Evolutionary conservation across 2,113 vertebrate genomes (phyloP), one percentile per base, ranked within the genome.

Genomic region (Noctilio leporinus): DNA sequence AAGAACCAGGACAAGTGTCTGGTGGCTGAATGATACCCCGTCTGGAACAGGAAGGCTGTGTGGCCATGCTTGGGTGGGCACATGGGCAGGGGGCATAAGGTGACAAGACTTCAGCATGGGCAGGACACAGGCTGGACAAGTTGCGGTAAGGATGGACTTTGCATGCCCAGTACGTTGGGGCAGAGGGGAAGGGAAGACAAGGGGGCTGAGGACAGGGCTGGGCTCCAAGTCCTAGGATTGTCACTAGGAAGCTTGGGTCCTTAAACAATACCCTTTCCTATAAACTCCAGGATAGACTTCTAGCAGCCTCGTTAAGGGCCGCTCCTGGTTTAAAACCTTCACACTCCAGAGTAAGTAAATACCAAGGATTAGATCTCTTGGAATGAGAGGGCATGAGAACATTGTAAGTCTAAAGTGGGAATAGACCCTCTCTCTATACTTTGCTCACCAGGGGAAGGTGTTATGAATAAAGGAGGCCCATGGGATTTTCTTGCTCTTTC

Each of bases 11-110:
- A 43, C 7, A 47, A 12, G 35, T 75, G 20, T 85, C 57, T 64
- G 26, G 70, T 43, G 49, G 67, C 47, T 10, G 22, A 59, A 15
- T n/a, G 70, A n/a, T 24, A 1, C 11, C 19, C 28, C 35, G 17
- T 35, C 38, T 14, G 69, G 20, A 12, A n/a, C 11, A 59, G 57
- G 59, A 72, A 75, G 20, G 33, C 28, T 89, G 1, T 9, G 16
- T 35, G n/a, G 7, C 33, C n/a, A 15, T 16, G 49, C 33, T 62
- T 38, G 33, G n/a, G 3, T 51, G 55, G 20, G 4, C 20, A 4
- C 1, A 10, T 1, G 6, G 15, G 10, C 1, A 69, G 67, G 20
- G n/a, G 49, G 12, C 8, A 22, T 35, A 45, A 26, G 1, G 9
- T 7, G 16, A 70, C 80, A 59, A 85, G 35, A 43, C 10, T 16